Evolutionary conservation across 2,797 vertebrate genomes (phyloP), one percentile per base, ranked within the genome.

Genomic region (Epinephelus malabaricus): DNA sequence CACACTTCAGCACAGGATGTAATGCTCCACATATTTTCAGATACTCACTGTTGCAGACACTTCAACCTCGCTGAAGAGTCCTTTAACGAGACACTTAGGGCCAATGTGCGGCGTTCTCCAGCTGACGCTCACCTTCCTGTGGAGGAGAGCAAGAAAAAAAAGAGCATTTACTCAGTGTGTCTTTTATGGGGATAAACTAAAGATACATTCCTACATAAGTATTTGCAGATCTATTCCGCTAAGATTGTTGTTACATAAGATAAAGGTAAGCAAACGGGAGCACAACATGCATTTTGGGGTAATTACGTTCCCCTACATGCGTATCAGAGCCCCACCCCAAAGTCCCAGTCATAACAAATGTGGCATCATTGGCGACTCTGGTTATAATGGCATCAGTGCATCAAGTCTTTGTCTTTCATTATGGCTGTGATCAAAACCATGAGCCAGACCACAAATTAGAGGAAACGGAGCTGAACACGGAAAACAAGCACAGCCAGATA

Each of bases 301-400:
- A 67, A 81, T 87, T 84, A 67, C 21, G 71, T 74, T 75, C 51
- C 55, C 67, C 67, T 62, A 56, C 19, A 63, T 71, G 72, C 21
- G 0, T 72, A 76, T 85, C 77, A 74, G 55, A 73, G 81, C 54
- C 49, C 82, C 82, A 53, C 83, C 84, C 72, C 50, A 43, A 61
- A 65, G 58, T 50, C 70, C 65, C 70, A 89, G 86, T 78, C 90
- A 88, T 87, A 91, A 91, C 91, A 90, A 82, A 83, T 84, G 87
- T 82, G 89, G 82, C 79, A 79, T 79, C 81, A 63, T 45, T 78
- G 87, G 89, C 69, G 82, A 88, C 87, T 87, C 81, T 82, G 85
- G 82, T 79, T 85, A 18, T 65, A 85, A 87, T 76, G 86, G 80
- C 81, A 88, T 89, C 85, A 86, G 78, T 45, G 87, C 72, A 79